Base-by-base conservation (phyloP, 2,113 vertebrate genomes). In the Gnathochromis pfefferi region DNA sequence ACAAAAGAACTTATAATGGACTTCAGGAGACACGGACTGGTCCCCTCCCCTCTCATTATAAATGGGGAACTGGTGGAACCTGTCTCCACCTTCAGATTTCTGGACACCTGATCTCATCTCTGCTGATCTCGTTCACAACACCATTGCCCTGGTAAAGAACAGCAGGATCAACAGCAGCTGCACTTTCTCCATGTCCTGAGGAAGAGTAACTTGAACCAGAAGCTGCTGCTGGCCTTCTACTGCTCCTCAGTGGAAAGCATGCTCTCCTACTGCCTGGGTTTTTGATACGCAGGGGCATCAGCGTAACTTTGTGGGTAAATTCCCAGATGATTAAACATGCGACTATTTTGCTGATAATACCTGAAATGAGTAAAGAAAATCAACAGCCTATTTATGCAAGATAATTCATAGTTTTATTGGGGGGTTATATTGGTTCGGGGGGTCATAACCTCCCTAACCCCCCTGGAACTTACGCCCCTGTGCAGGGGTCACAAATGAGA, bases 21-120 rank as follows among this genome's bases (percentile, higher is more conserved):
- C 54, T 57, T 57, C 54, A 57, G 54, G 23, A 57, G 54, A 14
- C 54, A 57, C 0, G 2, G 23, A 28, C 23, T 28, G 54, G 54
- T 14, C 4, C 4, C 2, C 12, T 14, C 4, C 4, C 2, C 12
- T 28, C 54, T 2, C 53, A 7, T 7, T 55, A 7, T 55, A 1
- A 54, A 54, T 23, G 54, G 54, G 53, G 21, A 55, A 55, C 53
- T 55, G 53, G 6, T 55, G 54, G 54, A 55, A 7, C 13, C 54
- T 55, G 54, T 55, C 54, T 7, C 21, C 11, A 26, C 54, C 54
- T 55, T 55, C 54, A 55, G 54, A 55, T 55, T 55, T 26, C 54
- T 55, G 54, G 2, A 55, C 21, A 55, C 54, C 54, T 55, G 6
- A 23, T 55, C 53, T 23, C 53, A 13, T 55, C 53, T 55, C 21